phyloP scores from a whole-genome alignment of 2,888 invertebrate genomes.

The Cephus runcator region DNA sequence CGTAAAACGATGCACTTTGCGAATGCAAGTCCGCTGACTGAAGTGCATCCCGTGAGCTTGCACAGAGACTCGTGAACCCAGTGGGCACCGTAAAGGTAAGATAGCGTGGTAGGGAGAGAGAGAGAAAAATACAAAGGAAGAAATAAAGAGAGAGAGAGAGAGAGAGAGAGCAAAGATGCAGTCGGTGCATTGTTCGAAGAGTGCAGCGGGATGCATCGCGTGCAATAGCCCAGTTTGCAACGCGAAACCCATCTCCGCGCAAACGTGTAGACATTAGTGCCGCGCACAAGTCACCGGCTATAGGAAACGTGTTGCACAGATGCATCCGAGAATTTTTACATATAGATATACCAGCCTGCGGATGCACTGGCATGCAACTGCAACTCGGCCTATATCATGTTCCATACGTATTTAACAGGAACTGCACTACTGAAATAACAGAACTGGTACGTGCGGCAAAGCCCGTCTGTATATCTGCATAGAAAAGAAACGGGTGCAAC shows the following conservation, averaged over 20 bases:
- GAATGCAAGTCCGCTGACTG: neutral
- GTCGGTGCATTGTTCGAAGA: neutral
- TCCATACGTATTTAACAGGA: neutral
- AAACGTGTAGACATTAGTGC: neutral
- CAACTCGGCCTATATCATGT: conserved; percentile 5
- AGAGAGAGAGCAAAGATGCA: neutral
- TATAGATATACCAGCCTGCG: neutral
- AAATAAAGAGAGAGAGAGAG: too few relatives aligned
- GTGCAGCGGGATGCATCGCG: conserved; percentile 36
- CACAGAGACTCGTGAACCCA: neutral
- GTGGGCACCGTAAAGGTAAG: neutral
- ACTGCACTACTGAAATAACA: neutral
- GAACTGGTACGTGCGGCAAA: neutral
- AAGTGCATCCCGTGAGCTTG: neutral
- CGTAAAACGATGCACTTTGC: neutral
- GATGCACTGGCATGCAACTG: conserved; percentile 11
- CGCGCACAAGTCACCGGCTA: conserved; percentile 5
- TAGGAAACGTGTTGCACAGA: neutral
- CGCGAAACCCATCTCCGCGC: conserved; percentile 20
- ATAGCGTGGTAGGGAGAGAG: neutral
- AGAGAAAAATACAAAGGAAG: neutral
- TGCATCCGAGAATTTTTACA: neutral
- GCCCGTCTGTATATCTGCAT: neutral
- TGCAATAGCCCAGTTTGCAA: conserved; percentile 45
- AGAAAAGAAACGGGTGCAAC: neutral